A percentile compares a stretch with the other conserved stretches of the same genome.
These are phyloP conservation scores for Ophraella communa DNA, from an alignment of 2,888 invertebrate species.

Conservation along the genomic window DNA sequence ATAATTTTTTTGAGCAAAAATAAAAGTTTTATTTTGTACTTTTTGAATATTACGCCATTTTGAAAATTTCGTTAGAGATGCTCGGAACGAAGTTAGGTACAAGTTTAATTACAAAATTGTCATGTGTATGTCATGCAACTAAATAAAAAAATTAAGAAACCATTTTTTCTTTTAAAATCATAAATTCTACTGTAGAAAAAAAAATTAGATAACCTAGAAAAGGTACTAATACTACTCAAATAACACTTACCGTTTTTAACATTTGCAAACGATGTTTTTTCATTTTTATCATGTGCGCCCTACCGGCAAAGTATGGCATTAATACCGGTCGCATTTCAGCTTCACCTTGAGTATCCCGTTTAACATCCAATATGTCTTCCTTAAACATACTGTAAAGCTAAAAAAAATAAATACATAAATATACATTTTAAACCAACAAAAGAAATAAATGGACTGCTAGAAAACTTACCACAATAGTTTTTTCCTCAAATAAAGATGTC, in stretches of 20 bases:
- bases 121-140: too few relatives aligned
- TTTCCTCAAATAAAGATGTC: conserved; percentile 71
- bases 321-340: conserved; percentile 69
- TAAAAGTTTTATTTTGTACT: too few relatives aligned
- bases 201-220: too few relatives aligned
- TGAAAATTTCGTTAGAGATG: too few relatives aligned
- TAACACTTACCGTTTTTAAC: conserved; percentile 64
- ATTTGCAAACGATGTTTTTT: conserved; percentile 70
- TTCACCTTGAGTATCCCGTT: conserved; percentile 71
- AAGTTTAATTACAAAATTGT: too few relatives aligned
- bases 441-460: background rate
- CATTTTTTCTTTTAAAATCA: too few relatives aligned
- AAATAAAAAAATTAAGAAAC: too few relatives aligned
- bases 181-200: too few relatives aligned
- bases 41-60: too few relatives aligned
- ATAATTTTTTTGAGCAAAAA: too few relatives aligned
- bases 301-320: conserved; percentile 76
- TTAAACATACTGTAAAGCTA: conserved; percentile 79
- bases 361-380: conserved; percentile 75
- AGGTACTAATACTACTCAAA: too few relatives aligned
- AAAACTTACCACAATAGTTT: conserved; percentile 65
- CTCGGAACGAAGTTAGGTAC: too few relatives aligned
- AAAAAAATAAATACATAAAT: conserved; percentile 10
- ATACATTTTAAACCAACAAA: background rate
- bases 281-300: conserved; percentile 71